phyloP scores from a whole-genome alignment of 2,888 invertebrate species.

The Falcaria lacertinaria region DNA sequence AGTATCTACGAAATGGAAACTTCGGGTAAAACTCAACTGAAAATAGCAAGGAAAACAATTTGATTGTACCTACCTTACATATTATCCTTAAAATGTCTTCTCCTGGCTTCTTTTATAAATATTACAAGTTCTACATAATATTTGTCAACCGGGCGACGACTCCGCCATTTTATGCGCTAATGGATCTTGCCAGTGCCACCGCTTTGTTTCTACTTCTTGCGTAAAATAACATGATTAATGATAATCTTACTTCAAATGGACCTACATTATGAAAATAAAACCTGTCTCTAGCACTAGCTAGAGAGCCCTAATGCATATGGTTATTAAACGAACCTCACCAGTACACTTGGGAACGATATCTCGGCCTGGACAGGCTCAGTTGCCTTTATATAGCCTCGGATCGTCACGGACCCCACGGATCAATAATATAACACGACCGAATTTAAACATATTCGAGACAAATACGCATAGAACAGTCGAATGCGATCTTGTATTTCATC shows the following conservation, averaged over 20 bases:
- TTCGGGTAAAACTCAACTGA: slow-evolving; percentile 8
- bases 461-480: slow-evolving; percentile 1
- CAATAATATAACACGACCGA: slow-evolving; percentile 13
- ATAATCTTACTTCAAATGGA: slow-evolving; percentile 23
- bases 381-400: slow-evolving; percentile 38
- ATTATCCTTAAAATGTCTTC: slow-evolving; percentile 29
- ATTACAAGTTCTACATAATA: slow-evolving; percentile 39
- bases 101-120: slow-evolving; percentile 24
- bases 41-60: slow-evolving; percentile 13
- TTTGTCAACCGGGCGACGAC: slow-evolving; percentile 58
- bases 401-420: slow-evolving; percentile 16
- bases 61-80: slow-evolving; percentile 48
- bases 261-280: slow-evolving; percentile 36
- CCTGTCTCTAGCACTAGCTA: slow-evolving; percentile 26
- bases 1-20: slow-evolving; percentile 14
- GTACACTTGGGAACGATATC: slow-evolving; percentile 46
- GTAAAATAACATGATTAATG: slow-evolving; percentile 33
- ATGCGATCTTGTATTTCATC: slow-evolving; percentile 13
- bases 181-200: slow-evolving; percentile 34
- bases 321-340: slow-evolving; percentile 38
- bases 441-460: neutral
- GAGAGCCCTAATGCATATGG: slow-evolving; percentile 28
- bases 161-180: slow-evolving; percentile 53
- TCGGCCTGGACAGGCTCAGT: slow-evolving; percentile 18
- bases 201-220: slow-evolving; percentile 24